Percentiles rank a stretch among this genome's conserved stretches.
These are phyloP conservation scores for Mystacides longicornis DNA, from an alignment of 2,888 invertebrate species.

Conservation along the genomic window DNA sequence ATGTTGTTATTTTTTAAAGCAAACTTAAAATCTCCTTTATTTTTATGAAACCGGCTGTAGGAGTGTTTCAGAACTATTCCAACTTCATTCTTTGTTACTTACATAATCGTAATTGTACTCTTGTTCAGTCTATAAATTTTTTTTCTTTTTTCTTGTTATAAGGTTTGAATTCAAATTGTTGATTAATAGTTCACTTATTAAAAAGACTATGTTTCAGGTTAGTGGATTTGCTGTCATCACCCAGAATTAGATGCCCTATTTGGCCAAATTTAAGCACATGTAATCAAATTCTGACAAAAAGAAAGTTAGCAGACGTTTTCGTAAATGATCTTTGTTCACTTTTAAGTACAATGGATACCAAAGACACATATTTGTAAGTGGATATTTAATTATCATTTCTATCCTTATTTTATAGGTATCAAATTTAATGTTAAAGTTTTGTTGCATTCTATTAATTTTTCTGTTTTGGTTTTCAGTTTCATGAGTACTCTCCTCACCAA, in stretches of 20 bases:
- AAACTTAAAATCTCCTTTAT: too few species aligned
- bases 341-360: constrained; percentile 67
- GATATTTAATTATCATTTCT: neutral
- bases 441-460: neutral
- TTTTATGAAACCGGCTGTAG: too few species aligned
- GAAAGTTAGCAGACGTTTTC: constrained; percentile 40
- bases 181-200: too few species aligned
- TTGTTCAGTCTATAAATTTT: too few species aligned
- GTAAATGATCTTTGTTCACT: constrained; percentile 56
- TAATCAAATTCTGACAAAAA: constrained; percentile 20
- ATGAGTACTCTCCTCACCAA: constrained; percentile 83
- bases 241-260: constrained; percentile 55
- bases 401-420: neutral
- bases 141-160: too few species aligned
- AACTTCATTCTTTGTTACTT: too few species aligned
- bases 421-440: too few species aligned
- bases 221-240: constrained; percentile 59
- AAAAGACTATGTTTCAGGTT: constrained; percentile 39
- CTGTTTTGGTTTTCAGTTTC: constrained; percentile 64
- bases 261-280: constrained; percentile 52
- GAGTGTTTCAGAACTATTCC: too few species aligned
- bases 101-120: too few species aligned
- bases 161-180: too few species aligned
- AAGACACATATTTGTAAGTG: constrained; percentile 85
- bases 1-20: too few species aligned